Evolutionary conservation across 2,888 invertebrate genomes (phyloP), one percentile per base, ranked within the genome.

Genomic region (Cremastobaeus sp.): DNA sequence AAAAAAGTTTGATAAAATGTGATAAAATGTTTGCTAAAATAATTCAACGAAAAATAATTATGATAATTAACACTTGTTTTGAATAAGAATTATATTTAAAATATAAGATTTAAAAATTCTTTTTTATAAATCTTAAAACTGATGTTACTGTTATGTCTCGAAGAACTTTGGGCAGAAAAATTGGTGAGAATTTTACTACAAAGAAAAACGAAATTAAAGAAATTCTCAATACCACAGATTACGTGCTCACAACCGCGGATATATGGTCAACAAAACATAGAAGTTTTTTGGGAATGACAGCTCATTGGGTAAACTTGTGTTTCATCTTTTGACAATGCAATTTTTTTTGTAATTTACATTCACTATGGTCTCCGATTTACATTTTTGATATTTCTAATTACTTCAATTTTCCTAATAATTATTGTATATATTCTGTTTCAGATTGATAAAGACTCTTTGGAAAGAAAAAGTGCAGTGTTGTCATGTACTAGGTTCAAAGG

Each of bases 251-350:
- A 21, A 52, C 52, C 9, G 14, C 52, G 1, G 52, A 52, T 25
- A 21, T 52, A 21, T 52, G 52, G 35, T 52, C 52, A 9, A 52
- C 52, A 3, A 52, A 52, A 37, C 35, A 37, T 14, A 35, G 35
- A 52, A 52, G 35, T 52, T 52, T 35, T 21, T 9, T 52, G 12
- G 52, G 52, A 21, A 37, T n/a, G 14, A 52, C 21, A 52, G 52
- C 25, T 21, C 35, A 52, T 21, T 37, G 52, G 21, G 14, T 2
- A 34, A 8, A 20, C 3, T 50, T 2, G 14, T 11, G 6, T 35
- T 43, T 43, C 12, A 21, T 21, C 1, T 3, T 12, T 25, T 43
- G 2, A 12, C 3, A 11, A 20, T 20, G 2, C n/a, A 25, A 43
- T 3, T 12, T n/a, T 6, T 2, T 43, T 8, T 12, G 21, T 11